A percentile compares a stretch with the other conserved stretches of the same genome.
Evolutionary conservation across 2,888 invertebrate genomes (phyloP).

Genomic region (Macrophya annulata): DNA sequence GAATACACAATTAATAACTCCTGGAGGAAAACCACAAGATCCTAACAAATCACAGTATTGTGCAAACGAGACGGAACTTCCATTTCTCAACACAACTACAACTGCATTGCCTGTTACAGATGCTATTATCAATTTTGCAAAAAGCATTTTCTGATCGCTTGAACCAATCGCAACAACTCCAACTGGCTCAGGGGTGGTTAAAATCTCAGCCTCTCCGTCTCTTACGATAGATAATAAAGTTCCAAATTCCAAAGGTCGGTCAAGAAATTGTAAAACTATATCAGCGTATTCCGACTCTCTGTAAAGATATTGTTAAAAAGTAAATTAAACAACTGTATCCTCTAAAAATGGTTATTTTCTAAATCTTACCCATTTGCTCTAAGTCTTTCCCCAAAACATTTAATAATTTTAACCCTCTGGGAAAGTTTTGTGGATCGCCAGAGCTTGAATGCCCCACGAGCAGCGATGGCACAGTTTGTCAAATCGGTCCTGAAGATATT

Average conservation of each 20-base stretch:
- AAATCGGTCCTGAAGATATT: constrained; percentile 26
- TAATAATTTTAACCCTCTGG: constrained; percentile 21
- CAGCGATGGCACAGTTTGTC: background rate
- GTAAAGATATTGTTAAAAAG: background rate
- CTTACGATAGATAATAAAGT: constrained; percentile 59
- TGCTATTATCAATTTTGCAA: constrained; percentile 59
- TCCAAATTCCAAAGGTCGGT: constrained; percentile 55
- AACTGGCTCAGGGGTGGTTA: constrained; percentile 60
- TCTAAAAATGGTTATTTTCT: background rate
- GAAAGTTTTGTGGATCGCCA: constrained; percentile 32
- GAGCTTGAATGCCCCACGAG: constrained; percentile 10
- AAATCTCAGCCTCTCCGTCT: constrained; percentile 61
- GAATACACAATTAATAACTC: constrained; percentile 60
- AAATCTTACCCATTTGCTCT: constrained; percentile 19
- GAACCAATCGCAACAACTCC: constrained; percentile 60
- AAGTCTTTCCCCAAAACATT: constrained; percentile 43
- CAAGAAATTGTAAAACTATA: background rate
- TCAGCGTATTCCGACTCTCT: constrained; percentile 21
- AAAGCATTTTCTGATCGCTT: constrained; percentile 55
- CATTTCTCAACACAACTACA: constrained; percentile 46
- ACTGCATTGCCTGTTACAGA: constrained; percentile 62
- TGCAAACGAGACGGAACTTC: constrained; percentile 35
- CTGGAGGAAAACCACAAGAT: constrained; percentile 62
- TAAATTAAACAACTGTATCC: background rate
- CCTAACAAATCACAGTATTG: constrained; percentile 61